These are phyloP conservation scores for Pyxicephalus adspersus DNA, from an alignment of 2,113 vertebrate genomes.

Conservation along the genomic window DNA sequence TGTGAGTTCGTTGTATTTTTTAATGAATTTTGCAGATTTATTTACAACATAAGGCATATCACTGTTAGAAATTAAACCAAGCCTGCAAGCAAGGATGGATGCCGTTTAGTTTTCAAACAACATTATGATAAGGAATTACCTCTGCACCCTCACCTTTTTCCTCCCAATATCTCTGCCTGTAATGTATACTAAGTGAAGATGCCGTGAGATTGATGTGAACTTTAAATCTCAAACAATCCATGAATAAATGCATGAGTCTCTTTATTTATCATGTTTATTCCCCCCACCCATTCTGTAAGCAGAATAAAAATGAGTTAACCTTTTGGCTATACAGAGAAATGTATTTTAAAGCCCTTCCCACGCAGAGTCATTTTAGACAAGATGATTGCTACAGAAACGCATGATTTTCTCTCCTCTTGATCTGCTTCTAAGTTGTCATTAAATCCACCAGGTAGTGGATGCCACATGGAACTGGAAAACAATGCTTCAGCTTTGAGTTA, in stretches of 20 bases:
- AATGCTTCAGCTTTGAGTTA: background rate
- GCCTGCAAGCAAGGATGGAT: background rate
- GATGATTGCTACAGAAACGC: constrained; percentile 46
- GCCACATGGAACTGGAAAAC: background rate
- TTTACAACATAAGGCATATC: no score
- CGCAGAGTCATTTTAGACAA: constrained; percentile 46
- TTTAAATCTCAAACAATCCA: constrained; percentile 32
- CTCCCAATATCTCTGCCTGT: background rate
- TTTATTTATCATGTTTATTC: constrained; percentile 1
- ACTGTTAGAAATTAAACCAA: no score
- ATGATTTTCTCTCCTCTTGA: constrained; percentile 28
- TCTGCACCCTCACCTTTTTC: constrained; percentile 1
- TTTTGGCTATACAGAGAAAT: constrained; percentile 28
- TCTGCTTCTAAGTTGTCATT: constrained; percentile 32
- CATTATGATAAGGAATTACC: background rate
- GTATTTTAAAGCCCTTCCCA: constrained; percentile 44
- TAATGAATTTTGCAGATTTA: no score
- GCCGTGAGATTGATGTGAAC: constrained; percentile 40
- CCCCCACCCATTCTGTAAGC: background rate
- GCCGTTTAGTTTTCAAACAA: constrained; percentile 8
- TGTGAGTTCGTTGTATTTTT: no score
- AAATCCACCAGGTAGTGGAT: constrained; percentile 37
- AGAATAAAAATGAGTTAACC: constrained; percentile 51
- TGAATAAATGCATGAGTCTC: constrained; percentile 44
- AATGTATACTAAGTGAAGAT: constrained; percentile 36